phyloP scores from a whole-genome alignment of 2,888 invertebrate genomes.

The Allolobophora icterica region DNA sequence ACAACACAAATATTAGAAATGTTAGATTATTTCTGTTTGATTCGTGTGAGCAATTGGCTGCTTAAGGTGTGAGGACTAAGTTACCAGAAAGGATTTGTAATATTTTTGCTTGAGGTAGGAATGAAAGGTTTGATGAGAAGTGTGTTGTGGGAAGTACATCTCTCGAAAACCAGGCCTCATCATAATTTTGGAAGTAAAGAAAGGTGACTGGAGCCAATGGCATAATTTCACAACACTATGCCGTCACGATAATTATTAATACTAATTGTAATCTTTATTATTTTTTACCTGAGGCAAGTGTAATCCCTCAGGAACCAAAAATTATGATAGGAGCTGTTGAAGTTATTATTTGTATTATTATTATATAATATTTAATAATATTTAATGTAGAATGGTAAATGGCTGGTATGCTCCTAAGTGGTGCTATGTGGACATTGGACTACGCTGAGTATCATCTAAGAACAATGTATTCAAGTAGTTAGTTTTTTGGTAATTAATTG shows the following conservation, averaged over 20 bases:
- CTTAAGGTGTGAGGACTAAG: neutral
- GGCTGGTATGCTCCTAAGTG: neutral
- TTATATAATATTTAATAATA: neutral
- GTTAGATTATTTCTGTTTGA: neutral
- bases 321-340: neutral
- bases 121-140: neutral
- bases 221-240: neutral
- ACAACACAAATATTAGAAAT: neutral
- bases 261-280: neutral
- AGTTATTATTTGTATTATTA: neutral
- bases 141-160: neutral
- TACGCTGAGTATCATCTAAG: neutral
- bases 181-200: neutral
- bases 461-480: constrained; percentile 1
- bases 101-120: neutral
- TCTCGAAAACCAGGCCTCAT: neutral
- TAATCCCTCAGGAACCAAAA: too few species aligned
- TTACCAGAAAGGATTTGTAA: neutral
- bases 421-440: neutral
- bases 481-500: neutral
- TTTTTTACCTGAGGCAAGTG: neutral
- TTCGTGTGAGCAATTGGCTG: neutral
- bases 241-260: too few species aligned
- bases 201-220: too few species aligned
- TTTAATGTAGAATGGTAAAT: neutral